Evolutionary conservation across 2,888 invertebrate species (phyloP).

Genomic region (Eledona agricola): DNA sequence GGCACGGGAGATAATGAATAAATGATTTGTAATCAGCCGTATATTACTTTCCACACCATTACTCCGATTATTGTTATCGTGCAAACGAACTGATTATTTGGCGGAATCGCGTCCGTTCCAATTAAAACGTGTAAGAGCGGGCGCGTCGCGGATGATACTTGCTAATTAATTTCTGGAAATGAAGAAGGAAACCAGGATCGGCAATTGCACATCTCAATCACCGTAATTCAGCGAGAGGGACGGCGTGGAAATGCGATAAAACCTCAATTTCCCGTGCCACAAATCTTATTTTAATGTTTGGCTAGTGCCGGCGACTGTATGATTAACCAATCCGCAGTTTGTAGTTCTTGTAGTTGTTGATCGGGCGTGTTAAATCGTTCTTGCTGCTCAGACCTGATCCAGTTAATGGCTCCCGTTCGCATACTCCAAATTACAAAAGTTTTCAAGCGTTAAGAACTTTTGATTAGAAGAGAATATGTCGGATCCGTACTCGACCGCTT

Average conservation of each 20-base stretch:
- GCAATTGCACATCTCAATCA: no score
- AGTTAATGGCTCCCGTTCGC: conserved; percentile 33
- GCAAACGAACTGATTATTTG: conserved; percentile 12
- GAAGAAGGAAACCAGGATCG: no score
- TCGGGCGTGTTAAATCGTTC: conserved; percentile 5
- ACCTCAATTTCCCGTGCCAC: no score
- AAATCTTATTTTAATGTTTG: no score
- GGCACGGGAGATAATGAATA: conserved; percentile 8
- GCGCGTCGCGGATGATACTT: no score
- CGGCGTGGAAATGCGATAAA: no score
- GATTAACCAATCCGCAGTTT: no score
- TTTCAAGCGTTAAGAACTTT: conserved; percentile 37
- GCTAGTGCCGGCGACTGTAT: no score
- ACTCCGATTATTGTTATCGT: conserved; percentile 15
- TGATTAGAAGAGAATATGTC: conserved; percentile 40
- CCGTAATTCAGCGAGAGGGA: no score
- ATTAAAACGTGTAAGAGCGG: conserved; percentile 5
- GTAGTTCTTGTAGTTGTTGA: no score
- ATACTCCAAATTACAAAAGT: conserved; percentile 42
- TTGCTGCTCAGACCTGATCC: neutral
- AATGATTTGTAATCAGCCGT: conserved; percentile 13
- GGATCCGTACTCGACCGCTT: conserved; percentile 9
- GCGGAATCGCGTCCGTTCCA: conserved; percentile 7
- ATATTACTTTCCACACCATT: conserved; percentile 20
- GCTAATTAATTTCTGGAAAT: no score